Percentiles rank a stretch among this genome's conserved stretches.
Conservation (phyloP, 2,113 vertebrate species). For the Gymnorhina tibicen region DNA sequence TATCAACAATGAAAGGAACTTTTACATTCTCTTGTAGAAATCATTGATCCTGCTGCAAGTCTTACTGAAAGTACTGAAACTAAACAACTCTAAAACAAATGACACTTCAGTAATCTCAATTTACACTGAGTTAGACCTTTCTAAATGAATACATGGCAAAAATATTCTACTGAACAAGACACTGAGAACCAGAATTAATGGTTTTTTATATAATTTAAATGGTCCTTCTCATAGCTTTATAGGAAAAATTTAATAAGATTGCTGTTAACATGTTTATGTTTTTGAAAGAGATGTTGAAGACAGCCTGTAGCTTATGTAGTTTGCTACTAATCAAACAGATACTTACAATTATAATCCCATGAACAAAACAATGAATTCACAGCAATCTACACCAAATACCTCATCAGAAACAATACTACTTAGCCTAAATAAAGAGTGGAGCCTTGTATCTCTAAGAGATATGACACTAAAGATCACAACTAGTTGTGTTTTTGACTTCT, state of each 20-base stretch:
- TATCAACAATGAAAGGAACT: background rate
- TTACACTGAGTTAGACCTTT: background rate
- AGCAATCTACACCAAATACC: background rate
- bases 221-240: background rate
- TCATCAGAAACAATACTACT: background rate
- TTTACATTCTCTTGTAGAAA: background rate
- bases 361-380: background rate
- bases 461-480: background rate
- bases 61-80: background rate
- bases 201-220: background rate
- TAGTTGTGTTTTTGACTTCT: background rate
- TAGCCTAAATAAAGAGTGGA: background rate
- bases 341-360: background rate
- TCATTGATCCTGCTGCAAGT: background rate
- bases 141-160: background rate
- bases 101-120: background rate
- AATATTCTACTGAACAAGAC: background rate
- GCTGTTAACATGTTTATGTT: background rate
- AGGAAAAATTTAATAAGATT: background rate
- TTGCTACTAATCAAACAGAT: background rate
- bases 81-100: background rate
- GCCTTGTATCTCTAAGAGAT: background rate
- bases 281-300: background rate
- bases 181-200: background rate
- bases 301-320: background rate